Evolutionary conservation across 1,140 invertebrate species (phyloP).

Genomic region (Battus philenor): DNA sequence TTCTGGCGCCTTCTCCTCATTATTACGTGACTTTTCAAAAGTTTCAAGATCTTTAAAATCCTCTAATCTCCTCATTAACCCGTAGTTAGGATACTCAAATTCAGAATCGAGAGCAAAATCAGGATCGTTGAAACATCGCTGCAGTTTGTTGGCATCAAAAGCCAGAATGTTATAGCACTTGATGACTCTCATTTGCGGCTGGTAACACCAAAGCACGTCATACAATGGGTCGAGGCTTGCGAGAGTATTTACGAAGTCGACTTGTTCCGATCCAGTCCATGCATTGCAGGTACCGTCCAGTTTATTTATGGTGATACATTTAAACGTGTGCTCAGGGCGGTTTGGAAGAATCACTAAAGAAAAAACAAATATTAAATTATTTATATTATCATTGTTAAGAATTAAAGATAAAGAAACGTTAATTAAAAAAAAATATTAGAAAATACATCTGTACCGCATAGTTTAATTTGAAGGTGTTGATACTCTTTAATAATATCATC

Average conservation of each 20-base stretch:
- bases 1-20: slow-evolving; percentile 35
- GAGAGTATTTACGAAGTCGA: slow-evolving; percentile 84
- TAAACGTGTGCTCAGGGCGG: slow-evolving; percentile 82
- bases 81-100: slow-evolving; percentile 55
- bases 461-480: no score
- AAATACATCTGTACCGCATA: no score
- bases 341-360: slow-evolving; percentile 83
- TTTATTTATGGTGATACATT: slow-evolving; percentile 90
- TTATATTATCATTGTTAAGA: neutral
- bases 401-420: neutral
- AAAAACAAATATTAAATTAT: slow-evolving; percentile 18
- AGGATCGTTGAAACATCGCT: slow-evolving; percentile 46
- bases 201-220: slow-evolving; percentile 90
- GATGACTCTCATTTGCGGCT: slow-evolving; percentile 82
- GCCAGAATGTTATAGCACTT: slow-evolving; percentile 89
- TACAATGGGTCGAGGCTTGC: slow-evolving; percentile 92
- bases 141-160: slow-evolving; percentile 55
- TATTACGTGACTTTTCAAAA: slow-evolving; percentile 43
- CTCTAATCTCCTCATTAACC: slow-evolving; percentile 55
- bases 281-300: slow-evolving; percentile 88
- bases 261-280: slow-evolving; percentile 86
- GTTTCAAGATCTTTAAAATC: slow-evolving; percentile 60
- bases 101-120: slow-evolving; percentile 39
- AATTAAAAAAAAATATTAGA: no score
- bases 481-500: no score